phyloP scores from a whole-genome alignment of 2,888 invertebrate species.

The Drosophila falleni region DNA sequence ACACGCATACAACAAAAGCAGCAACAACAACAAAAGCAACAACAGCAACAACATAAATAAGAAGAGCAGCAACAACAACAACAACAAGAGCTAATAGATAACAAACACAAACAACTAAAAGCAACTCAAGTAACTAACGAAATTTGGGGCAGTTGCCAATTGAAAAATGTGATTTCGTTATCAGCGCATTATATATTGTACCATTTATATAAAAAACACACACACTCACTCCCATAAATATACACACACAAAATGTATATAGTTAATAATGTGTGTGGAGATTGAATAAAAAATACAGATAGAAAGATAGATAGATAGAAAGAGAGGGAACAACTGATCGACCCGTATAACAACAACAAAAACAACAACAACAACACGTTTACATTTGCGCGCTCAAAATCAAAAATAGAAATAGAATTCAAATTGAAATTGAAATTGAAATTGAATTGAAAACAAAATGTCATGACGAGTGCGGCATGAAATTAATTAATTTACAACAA shows the following conservation, averaged over 20 bases:
- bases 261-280: constrained; percentile 24
- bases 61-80: constrained; percentile 34
- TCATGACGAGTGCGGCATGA: constrained; percentile 43
- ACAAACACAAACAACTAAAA: constrained; percentile 62
- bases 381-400: constrained; percentile 48
- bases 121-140: constrained; percentile 51
- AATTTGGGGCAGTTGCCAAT: constrained; percentile 79
- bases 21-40: constrained; percentile 25
- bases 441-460: constrained; percentile 48
- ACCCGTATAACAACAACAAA: constrained; percentile 36
- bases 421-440: constrained; percentile 20
- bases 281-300: constrained; percentile 22
- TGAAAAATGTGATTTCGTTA: constrained; percentile 74
- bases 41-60: constrained; percentile 31
- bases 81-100: constrained; percentile 58
- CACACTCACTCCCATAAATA: neutral
- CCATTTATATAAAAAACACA: constrained; percentile 23
- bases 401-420: constrained; percentile 41
- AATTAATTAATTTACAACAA: constrained; percentile 26
- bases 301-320: constrained; percentile 4
- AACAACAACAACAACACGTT: constrained; percentile 23
- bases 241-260: constrained; percentile 8
- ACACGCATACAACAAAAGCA: constrained; percentile 36
- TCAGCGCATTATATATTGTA: constrained; percentile 54
- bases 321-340: constrained; percentile 29